Percentiles rank a stretch among this genome's conserved stretches.
Evolutionary conservation across 2,888 invertebrate species (phyloP).

Genomic region (Drosophila monieri): DNA sequence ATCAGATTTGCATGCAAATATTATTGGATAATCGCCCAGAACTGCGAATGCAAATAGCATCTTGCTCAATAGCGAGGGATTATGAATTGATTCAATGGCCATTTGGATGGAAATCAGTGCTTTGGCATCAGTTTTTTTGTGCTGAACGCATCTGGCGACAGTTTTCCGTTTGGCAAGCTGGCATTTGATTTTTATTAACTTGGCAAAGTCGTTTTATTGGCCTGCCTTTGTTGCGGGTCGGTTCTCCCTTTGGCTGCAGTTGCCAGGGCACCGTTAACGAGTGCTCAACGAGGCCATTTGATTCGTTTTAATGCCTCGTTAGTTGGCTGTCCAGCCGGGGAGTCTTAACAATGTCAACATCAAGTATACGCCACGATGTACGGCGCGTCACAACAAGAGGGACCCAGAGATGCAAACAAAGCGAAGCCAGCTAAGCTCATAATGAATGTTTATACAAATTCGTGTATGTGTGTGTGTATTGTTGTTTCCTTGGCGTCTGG

Average conservation of each 20-base stretch:
- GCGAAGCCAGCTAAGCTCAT: slow-evolving; percentile 40
- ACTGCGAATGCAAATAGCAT: slow-evolving; percentile 18
- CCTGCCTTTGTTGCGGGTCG: slow-evolving; percentile 9
- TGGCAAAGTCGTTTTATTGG: slow-evolving; percentile 19
- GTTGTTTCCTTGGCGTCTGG: slow-evolving; percentile 33
- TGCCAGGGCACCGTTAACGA: slow-evolving; percentile 22
- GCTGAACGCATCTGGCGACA: slow-evolving; percentile 25
- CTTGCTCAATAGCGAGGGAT: slow-evolving; percentile 30
- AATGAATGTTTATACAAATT: slow-evolving; percentile 50
- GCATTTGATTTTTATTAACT: slow-evolving; percentile 37
- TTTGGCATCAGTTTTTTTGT: slow-evolving; percentile 2
- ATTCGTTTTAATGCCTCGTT: slow-evolving; percentile 45
- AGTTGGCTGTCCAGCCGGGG: slow-evolving; percentile 23
- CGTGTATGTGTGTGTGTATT: slow-evolving; percentile 19
- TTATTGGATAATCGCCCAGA: slow-evolving; percentile 51
- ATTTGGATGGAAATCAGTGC: slow-evolving; percentile 2
- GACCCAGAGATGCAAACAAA: slow-evolving; percentile 24
- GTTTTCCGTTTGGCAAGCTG: slow-evolving; percentile 24
- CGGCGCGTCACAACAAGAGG: slow-evolving; percentile 22
- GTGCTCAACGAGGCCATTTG: slow-evolving; percentile 42
- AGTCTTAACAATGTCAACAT: slow-evolving; percentile 47
- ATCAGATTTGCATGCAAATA: slow-evolving; percentile 41
- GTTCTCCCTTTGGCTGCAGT: slow-evolving; percentile 15
- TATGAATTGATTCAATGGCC: slow-evolving; percentile 25
- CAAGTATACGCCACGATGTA: slow-evolving; percentile 59